A percentile compares a stretch with the other conserved stretches of the same genome.
Conservation (phyloP, 2,888 invertebrate genomes). For the Coremacera marginata region DNA sequence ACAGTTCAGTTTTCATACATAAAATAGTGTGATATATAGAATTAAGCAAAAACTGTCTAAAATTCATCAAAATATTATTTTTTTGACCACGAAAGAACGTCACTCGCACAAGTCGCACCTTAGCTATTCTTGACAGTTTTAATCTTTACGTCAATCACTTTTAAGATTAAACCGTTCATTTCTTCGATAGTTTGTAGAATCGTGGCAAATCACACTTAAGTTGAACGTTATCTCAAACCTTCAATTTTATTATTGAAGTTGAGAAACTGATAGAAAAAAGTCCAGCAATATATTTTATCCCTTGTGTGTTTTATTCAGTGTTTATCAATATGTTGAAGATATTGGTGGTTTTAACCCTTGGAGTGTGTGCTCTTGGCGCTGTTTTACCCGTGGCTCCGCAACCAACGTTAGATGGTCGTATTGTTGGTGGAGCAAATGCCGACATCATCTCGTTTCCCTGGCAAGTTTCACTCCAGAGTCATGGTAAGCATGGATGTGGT, state of each 20-base stretch:
- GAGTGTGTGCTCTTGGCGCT: slow-evolving; percentile 35
- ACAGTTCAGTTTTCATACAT: no score
- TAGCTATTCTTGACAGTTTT: no score
- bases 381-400: slow-evolving; percentile 38
- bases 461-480: slow-evolving; percentile 58
- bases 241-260: neutral
- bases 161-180: neutral
- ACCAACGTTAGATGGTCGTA: slow-evolving; percentile 61
- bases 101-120: no score
- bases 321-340: slow-evolving; percentile 41
- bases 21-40: no score
- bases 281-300: neutral
- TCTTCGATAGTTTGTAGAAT: no score
- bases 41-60: no score
- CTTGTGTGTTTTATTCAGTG: neutral
- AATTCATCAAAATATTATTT: no score
- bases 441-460: slow-evolving; percentile 57
- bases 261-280: neutral
- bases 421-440: slow-evolving; percentile 59
- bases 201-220: neutral
- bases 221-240: neutral
- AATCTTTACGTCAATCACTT: no score
- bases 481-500: slow-evolving; percentile 72
- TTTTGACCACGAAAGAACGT: no score
- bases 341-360: neutral